phyloP scores from a whole-genome alignment of 1,140 invertebrate genomes.

The Arion vulgaris region DNA sequence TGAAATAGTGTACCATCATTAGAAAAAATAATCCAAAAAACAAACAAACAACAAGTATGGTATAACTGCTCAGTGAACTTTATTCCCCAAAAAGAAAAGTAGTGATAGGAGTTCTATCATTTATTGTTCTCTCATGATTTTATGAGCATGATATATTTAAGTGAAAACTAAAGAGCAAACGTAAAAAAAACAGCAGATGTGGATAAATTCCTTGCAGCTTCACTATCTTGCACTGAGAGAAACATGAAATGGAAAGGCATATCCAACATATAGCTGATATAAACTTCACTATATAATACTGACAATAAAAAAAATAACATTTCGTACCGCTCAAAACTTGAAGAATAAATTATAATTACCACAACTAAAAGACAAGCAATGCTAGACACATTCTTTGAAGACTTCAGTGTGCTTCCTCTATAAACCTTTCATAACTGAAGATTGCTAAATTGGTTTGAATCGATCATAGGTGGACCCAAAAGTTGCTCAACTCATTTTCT shows the following conservation, averaged over 20 bases:
- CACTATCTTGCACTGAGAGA: background rate
- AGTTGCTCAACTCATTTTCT: too few species aligned
- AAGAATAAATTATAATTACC: too few species aligned
- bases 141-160: background rate
- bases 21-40: background rate
- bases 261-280: background rate
- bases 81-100: slow-evolving; percentile 13
- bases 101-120: background rate
- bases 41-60: background rate
- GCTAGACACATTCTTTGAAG: too few species aligned
- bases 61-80: slow-evolving; percentile 25
- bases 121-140: background rate
- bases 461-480: too few species aligned
- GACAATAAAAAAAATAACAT: background rate
- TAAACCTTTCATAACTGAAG: too few species aligned
- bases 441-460: too few species aligned
- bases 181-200: background rate
- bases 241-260: background rate
- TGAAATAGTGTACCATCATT: too few species aligned
- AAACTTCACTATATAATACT: background rate
- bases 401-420: too few species aligned
- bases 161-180: background rate
- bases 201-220: background rate
- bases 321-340: too few species aligned
- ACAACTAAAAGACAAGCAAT: too few species aligned